Evolutionary conservation across 2,113 vertebrate genomes (phyloP).

Genomic region (Channa maculata): DNA sequence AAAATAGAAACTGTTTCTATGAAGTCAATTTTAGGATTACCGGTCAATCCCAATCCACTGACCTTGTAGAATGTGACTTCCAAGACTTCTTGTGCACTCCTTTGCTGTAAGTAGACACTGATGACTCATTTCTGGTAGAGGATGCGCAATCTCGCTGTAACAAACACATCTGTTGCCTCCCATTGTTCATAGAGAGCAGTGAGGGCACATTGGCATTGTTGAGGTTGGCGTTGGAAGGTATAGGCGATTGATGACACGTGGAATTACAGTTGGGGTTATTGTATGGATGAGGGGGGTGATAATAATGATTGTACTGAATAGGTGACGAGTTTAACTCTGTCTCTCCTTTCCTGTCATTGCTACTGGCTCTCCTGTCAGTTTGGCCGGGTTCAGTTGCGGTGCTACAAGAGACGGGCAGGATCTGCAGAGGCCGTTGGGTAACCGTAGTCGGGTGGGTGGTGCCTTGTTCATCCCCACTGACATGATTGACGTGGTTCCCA

Average conservation of each 20-base stretch:
- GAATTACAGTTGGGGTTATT: constrained; percentile 83
- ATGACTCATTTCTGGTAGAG: constrained; percentile 80
- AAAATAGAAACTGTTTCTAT: background rate
- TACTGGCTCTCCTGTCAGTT: constrained; percentile 30
- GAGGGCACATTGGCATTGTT: constrained; percentile 97
- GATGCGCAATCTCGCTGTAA: constrained; percentile 72
- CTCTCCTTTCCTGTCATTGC: constrained; percentile 33
- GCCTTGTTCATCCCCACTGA: constrained; percentile 87
- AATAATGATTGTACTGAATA: constrained; percentile 87
- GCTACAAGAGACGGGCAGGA: constrained; percentile 88
- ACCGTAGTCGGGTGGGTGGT: constrained; percentile 90
- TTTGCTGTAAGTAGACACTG: constrained; percentile 58
- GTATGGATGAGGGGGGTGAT: constrained; percentile 80
- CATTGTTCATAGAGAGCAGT: constrained; percentile 86
- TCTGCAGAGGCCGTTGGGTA: constrained; percentile 94
- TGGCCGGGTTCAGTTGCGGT: constrained; percentile 79
- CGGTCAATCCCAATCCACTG: constrained; percentile 23
- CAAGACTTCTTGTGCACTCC: constrained; percentile 80
- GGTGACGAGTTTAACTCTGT: constrained; percentile 78
- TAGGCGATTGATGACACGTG: constrained; percentile 87
- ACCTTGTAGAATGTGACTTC: constrained; percentile 90
- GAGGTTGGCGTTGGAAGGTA: constrained; percentile 95
- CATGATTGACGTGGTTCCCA: constrained; percentile 94
- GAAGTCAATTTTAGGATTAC: background rate
- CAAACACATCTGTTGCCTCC: constrained; percentile 80